A percentile compares a stretch with the other conserved stretches of the same genome.
Evolutionary conservation across 2,888 invertebrate genomes (phyloP).

Genomic region (Agrotis segetum): DNA sequence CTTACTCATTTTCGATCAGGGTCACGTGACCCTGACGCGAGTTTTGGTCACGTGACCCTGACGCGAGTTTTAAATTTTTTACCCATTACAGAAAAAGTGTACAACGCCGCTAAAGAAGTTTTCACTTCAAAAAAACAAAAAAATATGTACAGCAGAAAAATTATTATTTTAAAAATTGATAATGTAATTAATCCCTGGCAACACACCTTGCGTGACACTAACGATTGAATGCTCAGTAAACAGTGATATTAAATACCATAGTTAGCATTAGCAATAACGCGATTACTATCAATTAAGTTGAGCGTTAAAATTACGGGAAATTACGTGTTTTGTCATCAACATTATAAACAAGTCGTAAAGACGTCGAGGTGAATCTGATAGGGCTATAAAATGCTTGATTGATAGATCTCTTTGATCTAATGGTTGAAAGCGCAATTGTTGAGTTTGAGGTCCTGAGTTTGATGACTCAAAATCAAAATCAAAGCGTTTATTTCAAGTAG

Average conservation of each 20-base stretch:
- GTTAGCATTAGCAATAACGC: conserved; percentile 39
- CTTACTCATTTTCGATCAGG: no score
- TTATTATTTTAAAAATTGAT: neutral
- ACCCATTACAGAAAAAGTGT: no score
- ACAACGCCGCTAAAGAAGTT: no score
- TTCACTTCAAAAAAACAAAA: no score
- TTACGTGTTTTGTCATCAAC: conserved; percentile 23
- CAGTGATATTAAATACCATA: conserved; percentile 39
- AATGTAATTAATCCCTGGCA: conserved; percentile 4
- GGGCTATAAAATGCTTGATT: conserved; percentile 20
- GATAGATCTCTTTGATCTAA: neutral
- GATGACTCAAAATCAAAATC: no score
- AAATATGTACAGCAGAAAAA: no score
- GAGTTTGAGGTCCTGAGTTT: neutral
- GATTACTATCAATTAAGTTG: conserved; percentile 42
- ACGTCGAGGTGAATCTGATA: conserved; percentile 28
- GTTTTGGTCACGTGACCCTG: no score
- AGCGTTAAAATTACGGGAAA: conserved; percentile 27
- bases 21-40: no score
- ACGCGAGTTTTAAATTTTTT: no score
- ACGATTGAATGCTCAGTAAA: conserved; percentile 42
- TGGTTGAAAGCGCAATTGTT: neutral
- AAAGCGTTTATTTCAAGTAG: no score
- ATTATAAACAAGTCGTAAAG: conserved; percentile 23
- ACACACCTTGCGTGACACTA: conserved; percentile 42